Evolutionary conservation across 2,797 vertebrate genomes (phyloP), one percentile per base, ranked within the genome.

Genomic region (Syngnathus rostellatus): DNA sequence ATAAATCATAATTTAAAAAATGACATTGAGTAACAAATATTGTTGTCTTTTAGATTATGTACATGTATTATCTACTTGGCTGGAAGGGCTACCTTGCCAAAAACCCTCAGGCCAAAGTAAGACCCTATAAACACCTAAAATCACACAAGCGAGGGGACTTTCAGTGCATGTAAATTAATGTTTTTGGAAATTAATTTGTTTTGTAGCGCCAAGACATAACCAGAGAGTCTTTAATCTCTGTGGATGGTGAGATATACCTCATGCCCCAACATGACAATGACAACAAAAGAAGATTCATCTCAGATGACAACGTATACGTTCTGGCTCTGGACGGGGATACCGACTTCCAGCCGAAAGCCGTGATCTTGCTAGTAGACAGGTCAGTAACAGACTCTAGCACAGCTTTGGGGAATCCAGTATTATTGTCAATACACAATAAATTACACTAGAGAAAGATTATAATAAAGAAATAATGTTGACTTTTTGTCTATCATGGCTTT

Each of bases 291-390:
- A 90, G 73, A 72, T 74, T 85, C 68, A 89, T 92, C 66, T 78
- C 87, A 39, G 90, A 93, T 5, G 87, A 91, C 0, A 87, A 92
- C 80, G 90, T 86, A 0, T 93, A 91, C 60, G 83, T 93, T 74
- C 79, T 93, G 83, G 91, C 92, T 66, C 77, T 93, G 74, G 92
- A 93, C 2, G 92, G 92, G 73, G 92, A 93, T 83, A 93, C 91
- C 0, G 92, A 93, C 77, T 93, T 93, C 77, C 90, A 93, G 0
- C 92, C 92, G 2, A 85, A 88, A 68, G 91, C 92, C 68, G 71
- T 93, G 59, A 86, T 92, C 77, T 80, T 93, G 51, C 84, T 93
- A 17, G 81, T 93, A 0, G 92, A 93, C 76, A 90, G 92, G 71
- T 90, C 75, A 68, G 69, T 41, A 45, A 50, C 31, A 38, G 25